Evolutionary conservation across 1,140 invertebrate species (phyloP).

Genomic region (Hetaerina americana): DNA sequence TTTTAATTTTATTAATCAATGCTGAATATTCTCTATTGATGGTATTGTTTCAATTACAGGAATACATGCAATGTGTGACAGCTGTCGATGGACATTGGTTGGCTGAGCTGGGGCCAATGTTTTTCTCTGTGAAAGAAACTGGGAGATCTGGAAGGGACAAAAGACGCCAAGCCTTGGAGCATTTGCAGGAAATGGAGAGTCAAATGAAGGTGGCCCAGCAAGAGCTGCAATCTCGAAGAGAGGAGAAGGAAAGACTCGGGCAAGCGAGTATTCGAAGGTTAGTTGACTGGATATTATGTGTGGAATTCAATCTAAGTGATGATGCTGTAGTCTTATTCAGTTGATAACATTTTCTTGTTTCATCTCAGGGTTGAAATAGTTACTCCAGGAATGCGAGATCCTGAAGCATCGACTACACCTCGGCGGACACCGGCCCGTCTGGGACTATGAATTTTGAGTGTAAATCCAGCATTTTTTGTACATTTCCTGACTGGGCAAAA

Average conservation of each 20-base stretch:
- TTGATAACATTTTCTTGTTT: constrained; percentile 13
- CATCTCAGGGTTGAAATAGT: constrained; percentile 42
- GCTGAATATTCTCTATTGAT: no score
- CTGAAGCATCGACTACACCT: constrained; percentile 43
- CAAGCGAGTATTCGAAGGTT: constrained; percentile 23
- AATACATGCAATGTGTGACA: constrained; percentile 99
- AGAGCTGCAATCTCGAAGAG: constrained; percentile 69
- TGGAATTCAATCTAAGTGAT: not conserved
- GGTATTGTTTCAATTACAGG: constrained; percentile 34
- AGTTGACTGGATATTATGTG: no score
- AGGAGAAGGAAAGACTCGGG: constrained; percentile 50
- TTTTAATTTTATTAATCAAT: no score
- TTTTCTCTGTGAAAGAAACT: constrained; percentile 89
- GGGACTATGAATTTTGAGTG: constrained; percentile 49
- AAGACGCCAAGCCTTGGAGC: constrained; percentile 70
- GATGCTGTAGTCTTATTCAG: not conserved
- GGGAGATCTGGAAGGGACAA: constrained; percentile 67
- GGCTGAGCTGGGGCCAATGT: constrained; percentile 97
- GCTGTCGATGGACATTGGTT: constrained; percentile 97
- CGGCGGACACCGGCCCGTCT: constrained; percentile 50
- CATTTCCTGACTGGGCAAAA: no score
- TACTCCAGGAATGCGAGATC: constrained; percentile 48
- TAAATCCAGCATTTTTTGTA: no score
- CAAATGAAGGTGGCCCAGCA: constrained; percentile 88
- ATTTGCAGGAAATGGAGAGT: constrained; percentile 85